phyloP scores from a whole-genome alignment of 2,113 vertebrate genomes.

The Mus pahari region DNA sequence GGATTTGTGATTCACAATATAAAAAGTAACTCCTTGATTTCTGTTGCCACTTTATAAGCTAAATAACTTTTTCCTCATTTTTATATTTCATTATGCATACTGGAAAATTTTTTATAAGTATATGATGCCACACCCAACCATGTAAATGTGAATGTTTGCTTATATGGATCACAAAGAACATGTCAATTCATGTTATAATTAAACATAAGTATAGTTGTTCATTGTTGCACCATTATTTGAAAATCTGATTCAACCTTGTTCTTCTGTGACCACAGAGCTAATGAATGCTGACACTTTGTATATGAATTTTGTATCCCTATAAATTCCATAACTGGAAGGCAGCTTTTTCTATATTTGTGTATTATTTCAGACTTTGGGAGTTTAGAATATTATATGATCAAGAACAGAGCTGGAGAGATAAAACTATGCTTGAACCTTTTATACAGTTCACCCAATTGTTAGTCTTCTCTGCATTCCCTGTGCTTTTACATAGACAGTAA shows the following conservation, averaged over 20 bases:
- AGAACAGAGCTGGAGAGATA: neutral
- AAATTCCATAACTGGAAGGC: neutral
- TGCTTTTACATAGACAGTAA: neutral
- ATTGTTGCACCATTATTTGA: conserved; percentile 13
- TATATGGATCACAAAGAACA: conserved; percentile 21
- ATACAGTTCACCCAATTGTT: neutral
- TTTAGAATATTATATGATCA: no score
- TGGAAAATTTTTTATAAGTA: neutral
- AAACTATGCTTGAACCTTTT: neutral
- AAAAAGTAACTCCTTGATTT: neutral
- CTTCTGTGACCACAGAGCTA: conserved; percentile 8
- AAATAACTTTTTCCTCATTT: conserved; percentile 22
- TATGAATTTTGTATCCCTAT: neutral
- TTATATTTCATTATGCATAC: neutral
- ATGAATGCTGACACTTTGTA: neutral
- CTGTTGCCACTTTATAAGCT: conserved; percentile 7
- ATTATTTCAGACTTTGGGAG: conserved; percentile 5
- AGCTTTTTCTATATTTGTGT: neutral
- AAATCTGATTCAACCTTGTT: neutral
- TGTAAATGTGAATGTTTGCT: conserved; percentile 15
- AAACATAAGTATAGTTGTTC: conserved; percentile 28
- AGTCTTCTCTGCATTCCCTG: neutral
- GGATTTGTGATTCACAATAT: neutral
- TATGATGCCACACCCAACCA: neutral
- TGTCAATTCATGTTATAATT: neutral